These are phyloP conservation scores for Ptilonorhynchus violaceus DNA, from an alignment of 2,113 vertebrate genomes.

Conservation along the genomic window DNA sequence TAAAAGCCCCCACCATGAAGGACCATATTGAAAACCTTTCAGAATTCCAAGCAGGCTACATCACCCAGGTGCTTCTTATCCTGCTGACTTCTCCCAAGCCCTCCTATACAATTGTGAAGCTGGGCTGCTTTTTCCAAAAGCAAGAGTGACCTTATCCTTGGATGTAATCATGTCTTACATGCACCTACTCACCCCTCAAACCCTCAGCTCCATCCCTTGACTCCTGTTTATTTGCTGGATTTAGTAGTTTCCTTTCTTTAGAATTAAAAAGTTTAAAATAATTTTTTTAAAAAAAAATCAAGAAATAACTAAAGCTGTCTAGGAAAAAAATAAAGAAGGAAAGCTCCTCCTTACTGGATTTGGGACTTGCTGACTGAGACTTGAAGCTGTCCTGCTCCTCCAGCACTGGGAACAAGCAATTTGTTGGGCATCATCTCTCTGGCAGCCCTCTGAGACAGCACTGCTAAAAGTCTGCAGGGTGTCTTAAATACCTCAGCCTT, in stretches of 20 bases:
- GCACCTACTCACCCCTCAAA: not conserved
- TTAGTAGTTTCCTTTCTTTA: not conserved
- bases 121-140: not conserved
- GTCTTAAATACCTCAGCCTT: not conserved
- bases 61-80: not conserved
- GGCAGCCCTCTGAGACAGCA: not conserved
- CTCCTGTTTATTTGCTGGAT: not conserved
- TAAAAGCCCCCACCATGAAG: not conserved
- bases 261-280: not conserved
- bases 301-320: not conserved
- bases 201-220: not conserved
- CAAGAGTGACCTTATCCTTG: not conserved
- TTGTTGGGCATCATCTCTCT: not conserved
- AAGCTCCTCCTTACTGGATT: not conserved
- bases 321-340: not conserved
- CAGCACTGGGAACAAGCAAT: not conserved
- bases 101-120: not conserved
- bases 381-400: not conserved
- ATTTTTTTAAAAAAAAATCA: not conserved
- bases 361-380: not conserved
- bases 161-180: rapidly evolving
- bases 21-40: not conserved
- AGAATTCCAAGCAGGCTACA: not conserved
- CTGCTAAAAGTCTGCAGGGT: not conserved
- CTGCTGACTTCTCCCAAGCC: not conserved